Evolutionary conservation across 2,797 vertebrate genomes (phyloP).

Genomic region (Phrynocephalus vlangalii): DNA sequence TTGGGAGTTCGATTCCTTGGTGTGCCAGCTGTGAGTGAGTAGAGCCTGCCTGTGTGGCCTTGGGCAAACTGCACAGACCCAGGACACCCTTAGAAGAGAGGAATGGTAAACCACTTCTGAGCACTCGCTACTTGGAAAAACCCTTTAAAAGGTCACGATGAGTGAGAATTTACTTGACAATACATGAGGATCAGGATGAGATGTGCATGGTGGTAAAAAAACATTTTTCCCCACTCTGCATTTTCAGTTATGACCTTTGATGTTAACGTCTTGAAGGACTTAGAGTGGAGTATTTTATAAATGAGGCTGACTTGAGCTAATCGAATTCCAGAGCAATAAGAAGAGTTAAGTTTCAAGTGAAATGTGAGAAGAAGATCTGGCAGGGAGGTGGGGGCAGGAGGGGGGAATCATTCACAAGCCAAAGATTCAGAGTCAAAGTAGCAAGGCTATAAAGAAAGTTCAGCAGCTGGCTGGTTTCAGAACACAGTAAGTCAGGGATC

Average conservation of each 20-base stretch:
- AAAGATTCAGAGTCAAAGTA: conserved; percentile 10
- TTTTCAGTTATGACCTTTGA: background rate
- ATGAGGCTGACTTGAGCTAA: background rate
- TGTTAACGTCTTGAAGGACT: conserved; percentile 8
- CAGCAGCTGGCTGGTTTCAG: background rate
- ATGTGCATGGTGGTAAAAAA: background rate
- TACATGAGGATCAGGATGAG: background rate
- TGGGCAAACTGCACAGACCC: no score
- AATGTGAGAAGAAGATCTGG: background rate
- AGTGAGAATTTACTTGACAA: no score
- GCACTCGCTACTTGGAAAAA: no score
- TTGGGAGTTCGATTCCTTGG: no score
- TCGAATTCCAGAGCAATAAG: background rate
- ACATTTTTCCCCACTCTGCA: background rate
- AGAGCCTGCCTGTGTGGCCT: no score
- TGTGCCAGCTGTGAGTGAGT: no score
- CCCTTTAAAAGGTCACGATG: no score
- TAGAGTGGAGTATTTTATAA: background rate
- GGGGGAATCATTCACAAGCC: conserved; percentile 5
- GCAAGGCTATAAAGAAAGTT: background rate
- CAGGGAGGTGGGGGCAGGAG: no score
- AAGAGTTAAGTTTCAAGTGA: background rate
- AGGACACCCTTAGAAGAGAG: no score
- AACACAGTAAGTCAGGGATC: background rate
- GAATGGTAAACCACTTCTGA: no score